A percentile compares a stretch with the other conserved stretches of the same genome.
These are phyloP conservation scores for Catharus fuscescens DNA, from an alignment of 2,113 vertebrate genomes.

Conservation along the genomic window DNA sequence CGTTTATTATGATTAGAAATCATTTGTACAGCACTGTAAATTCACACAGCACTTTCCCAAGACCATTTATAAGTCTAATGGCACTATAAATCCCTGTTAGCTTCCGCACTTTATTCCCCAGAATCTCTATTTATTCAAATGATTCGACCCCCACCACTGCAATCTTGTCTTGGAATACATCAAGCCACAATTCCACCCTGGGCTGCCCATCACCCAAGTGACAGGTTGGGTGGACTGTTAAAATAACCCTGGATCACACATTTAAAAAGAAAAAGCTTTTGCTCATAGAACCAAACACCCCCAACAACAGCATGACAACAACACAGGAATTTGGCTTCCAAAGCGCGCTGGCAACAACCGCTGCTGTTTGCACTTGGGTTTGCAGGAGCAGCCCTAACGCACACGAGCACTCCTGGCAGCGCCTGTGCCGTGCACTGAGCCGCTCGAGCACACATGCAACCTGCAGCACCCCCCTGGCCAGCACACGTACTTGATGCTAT, in stretches of 20 bases:
- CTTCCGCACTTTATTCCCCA: slow-evolving; percentile 53
- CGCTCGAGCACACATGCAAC: background rate
- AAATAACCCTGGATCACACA: background rate
- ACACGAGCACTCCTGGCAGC: background rate
- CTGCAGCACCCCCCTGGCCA: background rate
- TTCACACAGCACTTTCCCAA: slow-evolving; percentile 67
- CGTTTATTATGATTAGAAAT: slow-evolving; percentile 73
- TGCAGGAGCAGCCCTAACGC: background rate
- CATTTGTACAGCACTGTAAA: slow-evolving; percentile 71
- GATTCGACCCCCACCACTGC: background rate
- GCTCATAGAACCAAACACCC: background rate
- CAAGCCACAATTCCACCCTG: background rate
- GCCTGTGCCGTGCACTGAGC: background rate
- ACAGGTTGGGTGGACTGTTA: slow-evolving; percentile 13
- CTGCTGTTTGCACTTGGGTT: background rate
- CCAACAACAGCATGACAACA: background rate
- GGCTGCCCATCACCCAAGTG: background rate
- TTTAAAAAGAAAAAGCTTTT: background rate
- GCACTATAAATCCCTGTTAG: slow-evolving; percentile 68
- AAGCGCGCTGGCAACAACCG: background rate
- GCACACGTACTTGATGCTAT: slow-evolving; percentile 86
- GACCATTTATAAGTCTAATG: slow-evolving; percentile 70
- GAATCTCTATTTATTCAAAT: slow-evolving; percentile 55
- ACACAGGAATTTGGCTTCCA: slow-evolving; percentile 23
- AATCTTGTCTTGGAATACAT: background rate